Evolutionary conservation across 2,797 vertebrate species (phyloP).

Genomic region (Malacoctenus gilli): DNA sequence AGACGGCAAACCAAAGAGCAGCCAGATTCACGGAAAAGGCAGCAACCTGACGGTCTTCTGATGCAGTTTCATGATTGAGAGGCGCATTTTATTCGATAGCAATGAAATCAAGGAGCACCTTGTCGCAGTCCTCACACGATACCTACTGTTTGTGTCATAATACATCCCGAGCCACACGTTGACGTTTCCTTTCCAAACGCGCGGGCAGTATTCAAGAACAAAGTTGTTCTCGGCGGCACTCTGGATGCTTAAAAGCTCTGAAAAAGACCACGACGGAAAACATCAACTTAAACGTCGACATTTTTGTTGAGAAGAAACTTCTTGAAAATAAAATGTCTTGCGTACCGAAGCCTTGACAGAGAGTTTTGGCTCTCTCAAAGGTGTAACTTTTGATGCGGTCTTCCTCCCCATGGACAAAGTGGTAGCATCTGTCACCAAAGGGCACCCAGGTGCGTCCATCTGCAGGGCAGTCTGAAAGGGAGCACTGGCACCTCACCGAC

Average conservation of each 20-base stretch:
- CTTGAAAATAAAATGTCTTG: neutral
- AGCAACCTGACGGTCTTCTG: no score
- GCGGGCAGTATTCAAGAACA: constrained; percentile 79
- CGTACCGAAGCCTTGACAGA: constrained; percentile 77
- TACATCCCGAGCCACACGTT: constrained; percentile 87
- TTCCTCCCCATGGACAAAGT: constrained; percentile 83
- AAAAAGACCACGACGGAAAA: neutral
- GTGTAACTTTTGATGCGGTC: constrained; percentile 77
- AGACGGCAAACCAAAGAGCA: no score
- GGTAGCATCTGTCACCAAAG: constrained; percentile 73
- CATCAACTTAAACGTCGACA: no score
- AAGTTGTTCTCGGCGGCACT: constrained; percentile 84
- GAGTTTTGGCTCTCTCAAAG: constrained; percentile 63
- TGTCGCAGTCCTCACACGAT: constrained; percentile 25
- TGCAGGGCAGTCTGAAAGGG: constrained; percentile 78
- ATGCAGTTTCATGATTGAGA: no score
- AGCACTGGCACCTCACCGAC: neutral
- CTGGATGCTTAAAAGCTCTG: constrained; percentile 85
- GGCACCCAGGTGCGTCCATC: constrained; percentile 82
- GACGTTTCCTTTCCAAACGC: constrained; percentile 82
- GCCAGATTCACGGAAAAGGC: no score
- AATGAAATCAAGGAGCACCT: neutral
- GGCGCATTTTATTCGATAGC: no score
- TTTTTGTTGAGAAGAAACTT: neutral
- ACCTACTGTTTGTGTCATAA: constrained; percentile 87